A percentile compares a stretch with the other conserved stretches of the same genome.
phyloP scores from a whole-genome alignment of 1,140 invertebrate species.

The Nilaparvata lugens region DNA sequence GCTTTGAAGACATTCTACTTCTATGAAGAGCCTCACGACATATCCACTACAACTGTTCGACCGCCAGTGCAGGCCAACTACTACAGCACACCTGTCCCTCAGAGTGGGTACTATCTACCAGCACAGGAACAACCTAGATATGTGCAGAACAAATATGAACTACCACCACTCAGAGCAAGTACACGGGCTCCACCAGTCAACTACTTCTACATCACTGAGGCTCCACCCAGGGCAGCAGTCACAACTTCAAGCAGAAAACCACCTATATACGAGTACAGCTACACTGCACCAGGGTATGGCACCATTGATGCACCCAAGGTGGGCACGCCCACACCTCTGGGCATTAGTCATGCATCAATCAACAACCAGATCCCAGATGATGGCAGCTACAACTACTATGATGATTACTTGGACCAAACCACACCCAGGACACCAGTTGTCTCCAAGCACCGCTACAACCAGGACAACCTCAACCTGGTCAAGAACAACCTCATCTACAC shows the following conservation, averaged over 20 bases:
- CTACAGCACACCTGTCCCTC: no score
- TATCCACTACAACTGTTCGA: not conserved
- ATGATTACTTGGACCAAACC: slow-evolving; percentile 7
- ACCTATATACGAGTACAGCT: slow-evolving; percentile 30
- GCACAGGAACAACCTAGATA: not conserved
- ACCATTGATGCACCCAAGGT: slow-evolving; percentile 21
- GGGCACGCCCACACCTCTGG: slow-evolving; percentile 12
- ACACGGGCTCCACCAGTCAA: not conserved
- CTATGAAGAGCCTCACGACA: slow-evolving; percentile 29
- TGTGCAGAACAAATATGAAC: slow-evolving; percentile 1
- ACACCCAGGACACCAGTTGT: not conserved
- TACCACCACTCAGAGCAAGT: not conserved
- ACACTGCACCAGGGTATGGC: slow-evolving; percentile 26
- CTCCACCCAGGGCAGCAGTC: not conserved
- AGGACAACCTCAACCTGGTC: not conserved
- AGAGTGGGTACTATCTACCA: not conserved
- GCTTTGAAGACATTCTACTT: slow-evolving; percentile 27
- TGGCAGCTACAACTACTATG: slow-evolving; percentile 13
- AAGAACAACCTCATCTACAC: not conserved
- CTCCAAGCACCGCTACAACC: not conserved
- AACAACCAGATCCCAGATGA: slow-evolving; percentile 8
- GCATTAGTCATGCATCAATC: slow-evolving; percentile 2
- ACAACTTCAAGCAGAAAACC: slow-evolving; percentile 20
- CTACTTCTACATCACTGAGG: slow-evolving; percentile 1
- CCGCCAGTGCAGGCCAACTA: slow-evolving; percentile 9